These are phyloP conservation scores for Portunus trituberculatus DNA, from an alignment of 1,140 invertebrate genomes.

Conservation along the genomic window DNA sequence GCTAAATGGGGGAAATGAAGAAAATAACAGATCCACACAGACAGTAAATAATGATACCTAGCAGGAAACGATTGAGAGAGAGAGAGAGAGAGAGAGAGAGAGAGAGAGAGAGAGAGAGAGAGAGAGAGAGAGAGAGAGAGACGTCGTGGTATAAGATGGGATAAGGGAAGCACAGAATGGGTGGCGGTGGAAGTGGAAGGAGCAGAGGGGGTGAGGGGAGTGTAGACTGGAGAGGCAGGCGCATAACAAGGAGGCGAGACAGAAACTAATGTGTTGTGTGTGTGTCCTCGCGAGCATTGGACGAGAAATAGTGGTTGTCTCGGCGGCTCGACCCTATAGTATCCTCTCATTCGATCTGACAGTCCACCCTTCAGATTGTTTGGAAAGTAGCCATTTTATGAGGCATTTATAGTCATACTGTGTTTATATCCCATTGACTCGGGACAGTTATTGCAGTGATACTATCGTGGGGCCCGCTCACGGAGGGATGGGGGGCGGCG, in stretches of 20 bases:
- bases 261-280: constrained; percentile 29
- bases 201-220: background rate
- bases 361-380: constrained; percentile 65
- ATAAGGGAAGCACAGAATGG: background rate
- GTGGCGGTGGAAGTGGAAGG: background rate
- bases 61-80: background rate
- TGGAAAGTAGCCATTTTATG: constrained; percentile 73
- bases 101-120: background rate
- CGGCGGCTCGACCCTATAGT: constrained; percentile 39
- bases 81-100: constrained; percentile 19
- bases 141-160: background rate
- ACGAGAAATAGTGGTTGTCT: constrained; percentile 52
- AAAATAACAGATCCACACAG: no score
- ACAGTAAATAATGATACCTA: no score
- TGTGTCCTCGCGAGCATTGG: constrained; percentile 50
- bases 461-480: constrained; percentile 36
- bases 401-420: constrained; percentile 72
- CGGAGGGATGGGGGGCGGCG: background rate
- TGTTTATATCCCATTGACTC: constrained; percentile 69
- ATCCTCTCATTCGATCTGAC: constrained; percentile 68
- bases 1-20: no score
- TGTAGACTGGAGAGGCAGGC: background rate
- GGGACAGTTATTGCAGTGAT: constrained; percentile 66
- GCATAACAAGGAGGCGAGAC: background rate
- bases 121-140: constrained; percentile 3